Evolutionary conservation across 2,888 invertebrate genomes (phyloP).

Genomic region (Sceliomorpha sp.): DNA sequence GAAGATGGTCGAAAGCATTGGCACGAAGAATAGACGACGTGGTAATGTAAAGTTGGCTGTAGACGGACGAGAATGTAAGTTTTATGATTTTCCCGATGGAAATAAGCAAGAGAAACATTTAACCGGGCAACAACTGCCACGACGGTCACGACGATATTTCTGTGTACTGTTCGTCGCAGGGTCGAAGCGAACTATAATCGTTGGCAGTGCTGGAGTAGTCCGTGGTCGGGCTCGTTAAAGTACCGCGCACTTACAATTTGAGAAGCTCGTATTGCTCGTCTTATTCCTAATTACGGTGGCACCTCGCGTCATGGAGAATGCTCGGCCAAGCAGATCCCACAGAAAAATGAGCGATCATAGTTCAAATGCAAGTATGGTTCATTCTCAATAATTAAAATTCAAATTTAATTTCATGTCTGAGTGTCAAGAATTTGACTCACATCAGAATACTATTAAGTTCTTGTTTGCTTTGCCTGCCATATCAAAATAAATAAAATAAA

Average conservation of each 20-base stretch:
- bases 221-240: slow-evolving; percentile 68
- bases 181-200: slow-evolving; percentile 57
- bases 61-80: slow-evolving; percentile 23
- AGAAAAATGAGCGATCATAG: too few species aligned
- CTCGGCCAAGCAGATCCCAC: too few species aligned
- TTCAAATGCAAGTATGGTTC: too few species aligned
- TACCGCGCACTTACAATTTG: slow-evolving; percentile 67
- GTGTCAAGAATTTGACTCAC: too few species aligned
- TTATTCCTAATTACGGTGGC: slow-evolving; percentile 34
- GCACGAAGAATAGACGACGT: slow-evolving; percentile 25
- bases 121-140: slow-evolving; percentile 47
- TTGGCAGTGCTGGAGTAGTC: slow-evolving; percentile 56
- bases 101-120: slow-evolving; percentile 67
- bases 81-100: slow-evolving; percentile 62
- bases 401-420: too few species aligned
- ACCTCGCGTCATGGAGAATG: too few species aligned
- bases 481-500: too few species aligned
- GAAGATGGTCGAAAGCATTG: too few species aligned
- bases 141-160: slow-evolving; percentile 66
- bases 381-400: too few species aligned
- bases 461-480: too few species aligned
- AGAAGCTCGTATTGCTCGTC: slow-evolving; percentile 59
- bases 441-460: too few species aligned
- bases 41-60: slow-evolving; percentile 33
- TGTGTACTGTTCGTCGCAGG: slow-evolving; percentile 52